These are phyloP conservation scores for Perithous albicinctus DNA, from an alignment of 2,888 invertebrate genomes.

Conservation along the genomic window DNA sequence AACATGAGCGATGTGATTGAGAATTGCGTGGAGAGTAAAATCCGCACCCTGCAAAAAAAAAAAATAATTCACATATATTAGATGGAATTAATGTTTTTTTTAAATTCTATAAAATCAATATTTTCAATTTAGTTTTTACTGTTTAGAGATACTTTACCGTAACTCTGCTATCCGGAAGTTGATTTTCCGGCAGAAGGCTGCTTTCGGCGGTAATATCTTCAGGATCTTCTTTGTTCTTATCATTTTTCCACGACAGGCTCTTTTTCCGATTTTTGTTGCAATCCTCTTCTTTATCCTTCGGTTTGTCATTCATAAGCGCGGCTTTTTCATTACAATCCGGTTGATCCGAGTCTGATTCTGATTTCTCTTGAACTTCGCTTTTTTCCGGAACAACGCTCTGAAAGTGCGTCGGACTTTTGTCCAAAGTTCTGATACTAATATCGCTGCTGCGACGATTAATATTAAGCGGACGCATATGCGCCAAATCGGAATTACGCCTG, in stretches of 20 bases:
- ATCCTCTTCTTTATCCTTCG: slow-evolving; percentile 74
- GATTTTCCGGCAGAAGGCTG: slow-evolving; percentile 80
- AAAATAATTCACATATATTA: neutral
- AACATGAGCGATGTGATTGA: slow-evolving; percentile 86
- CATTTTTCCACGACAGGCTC: slow-evolving; percentile 84
- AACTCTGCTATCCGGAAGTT: slow-evolving; percentile 71
- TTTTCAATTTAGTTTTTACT: neutral
- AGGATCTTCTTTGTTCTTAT: slow-evolving; percentile 76
- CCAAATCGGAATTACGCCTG: slow-evolving; percentile 77
- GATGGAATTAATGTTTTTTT: neutral
- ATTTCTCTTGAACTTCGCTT: slow-evolving; percentile 77
- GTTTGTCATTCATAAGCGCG: slow-evolving; percentile 78
- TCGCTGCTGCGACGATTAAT: slow-evolving; percentile 81
- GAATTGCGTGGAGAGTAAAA: slow-evolving; percentile 85
- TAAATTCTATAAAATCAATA: neutral
- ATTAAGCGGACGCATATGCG: slow-evolving; percentile 75
- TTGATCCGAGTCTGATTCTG: slow-evolving; percentile 82
- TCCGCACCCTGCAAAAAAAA: slow-evolving; percentile 79
- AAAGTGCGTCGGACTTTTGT: slow-evolving; percentile 79
- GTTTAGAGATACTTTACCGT: slow-evolving; percentile 70
- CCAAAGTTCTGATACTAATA: slow-evolving; percentile 79
- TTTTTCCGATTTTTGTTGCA: slow-evolving; percentile 80
- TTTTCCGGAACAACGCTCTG: slow-evolving; percentile 74
- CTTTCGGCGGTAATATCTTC: slow-evolving; percentile 84
- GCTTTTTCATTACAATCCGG: slow-evolving; percentile 81